Evolutionary conservation across 2,797 vertebrate species (phyloP), one percentile per base, ranked within the genome.

Genomic region (Sylvia borin): DNA sequence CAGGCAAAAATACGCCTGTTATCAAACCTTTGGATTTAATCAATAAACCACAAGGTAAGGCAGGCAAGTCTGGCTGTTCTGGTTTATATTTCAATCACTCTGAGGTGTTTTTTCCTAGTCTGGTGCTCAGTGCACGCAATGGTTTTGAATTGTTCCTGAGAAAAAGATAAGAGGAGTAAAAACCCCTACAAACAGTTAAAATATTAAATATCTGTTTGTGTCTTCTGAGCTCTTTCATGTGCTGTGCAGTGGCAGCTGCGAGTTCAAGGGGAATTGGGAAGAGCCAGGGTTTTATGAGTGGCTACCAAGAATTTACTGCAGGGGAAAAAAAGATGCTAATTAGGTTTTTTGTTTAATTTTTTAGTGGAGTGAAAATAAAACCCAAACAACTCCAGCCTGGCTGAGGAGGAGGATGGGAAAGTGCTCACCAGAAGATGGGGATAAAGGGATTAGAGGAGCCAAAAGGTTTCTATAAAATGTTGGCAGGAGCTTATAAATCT

Each of bases 101-200:
- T 4, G 22, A 3, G 2, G 6, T 3, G 4, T 18, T 57, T 62
- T 62, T 21, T 17, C 17, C 45, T 36, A 4, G 3, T 13, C 36
- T 43, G 55, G 6, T 45, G 24, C 19, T 61, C 34, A 6, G 12
- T 29, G 10, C n/a, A 5, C 0, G 0, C 5, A 12, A 24, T 32
- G 62, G 14, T 8, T 34, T 0, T 0, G 12, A 32, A 29, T 66
- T 48, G 4, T 40, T 86, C 22, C 14, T 24, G 7, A 70, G 42
- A 38, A 71, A 14, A 64, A 38, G 53, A 11, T 26, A 24, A 50
- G 68, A 71, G 19, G 16, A 68, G 16, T 51, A 26, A 11, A 32
- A 80, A 65, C 53, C 25, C 6, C 17, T 54, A 1, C 1, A 4
- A 31, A 32, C 19, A 70, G 34, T 74, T 71, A 16, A 90, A 76